Evolutionary conservation across 2,888 invertebrate species (phyloP).

Genomic region (Drosophila vallismaia): DNA sequence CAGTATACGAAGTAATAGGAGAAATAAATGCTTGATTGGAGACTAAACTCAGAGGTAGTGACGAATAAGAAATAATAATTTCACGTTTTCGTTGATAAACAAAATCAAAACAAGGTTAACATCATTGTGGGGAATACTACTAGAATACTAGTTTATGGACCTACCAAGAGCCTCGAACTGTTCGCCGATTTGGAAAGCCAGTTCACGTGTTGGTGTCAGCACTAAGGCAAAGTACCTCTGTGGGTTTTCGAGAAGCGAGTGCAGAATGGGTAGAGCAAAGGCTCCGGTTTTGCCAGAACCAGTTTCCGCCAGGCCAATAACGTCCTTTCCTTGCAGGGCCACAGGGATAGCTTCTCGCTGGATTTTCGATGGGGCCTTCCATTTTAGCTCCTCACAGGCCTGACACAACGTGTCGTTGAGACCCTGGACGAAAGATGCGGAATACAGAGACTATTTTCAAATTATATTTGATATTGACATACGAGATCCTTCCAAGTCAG

Average conservation of each 20-base stretch:
- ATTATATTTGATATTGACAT: conserved; percentile 35
- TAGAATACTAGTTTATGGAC: conserved; percentile 39
- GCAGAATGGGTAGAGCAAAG: conserved; percentile 97
- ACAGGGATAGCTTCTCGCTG: conserved; percentile 97
- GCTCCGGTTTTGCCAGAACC: conserved; percentile 97
- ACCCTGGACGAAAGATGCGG: conserved; percentile 87
- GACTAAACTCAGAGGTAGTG: conserved; percentile 82
- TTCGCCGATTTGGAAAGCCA: conserved; percentile 99
- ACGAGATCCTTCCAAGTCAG: conserved; percentile 87
- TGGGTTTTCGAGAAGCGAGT: conserved; percentile 94
- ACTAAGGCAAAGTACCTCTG: conserved; percentile 97
- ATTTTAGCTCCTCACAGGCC: conserved; percentile 96
- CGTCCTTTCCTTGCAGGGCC: conserved; percentile 92
- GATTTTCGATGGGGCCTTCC: conserved; percentile 97
- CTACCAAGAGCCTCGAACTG: conserved; percentile 98
- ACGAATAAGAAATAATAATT: conserved; percentile 80
- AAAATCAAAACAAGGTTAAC: conserved; percentile 70
- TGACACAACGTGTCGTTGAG: conserved; percentile 95
- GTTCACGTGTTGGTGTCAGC: conserved; percentile 97
- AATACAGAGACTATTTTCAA: too few relatives aligned
- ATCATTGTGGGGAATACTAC: conserved; percentile 63
- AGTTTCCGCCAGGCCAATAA: conserved; percentile 89
- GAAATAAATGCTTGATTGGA: too few relatives aligned
- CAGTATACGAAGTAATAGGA: neutral
- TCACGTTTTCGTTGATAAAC: conserved; percentile 68